phyloP scores from a whole-genome alignment of 2,113 vertebrate species.

The Delphinus delphis region DNA sequence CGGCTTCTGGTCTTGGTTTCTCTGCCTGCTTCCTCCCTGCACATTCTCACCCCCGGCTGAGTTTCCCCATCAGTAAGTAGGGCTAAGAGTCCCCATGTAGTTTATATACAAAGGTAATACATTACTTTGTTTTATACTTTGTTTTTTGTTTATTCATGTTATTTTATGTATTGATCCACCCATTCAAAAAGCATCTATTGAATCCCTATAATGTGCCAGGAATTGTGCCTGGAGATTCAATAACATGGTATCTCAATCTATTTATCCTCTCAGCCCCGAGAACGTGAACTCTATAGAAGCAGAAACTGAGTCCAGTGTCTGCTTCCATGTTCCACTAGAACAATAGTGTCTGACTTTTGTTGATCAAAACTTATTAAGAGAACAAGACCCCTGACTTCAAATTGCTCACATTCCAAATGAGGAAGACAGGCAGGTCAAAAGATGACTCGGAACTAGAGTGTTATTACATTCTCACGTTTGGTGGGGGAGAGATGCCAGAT shows the following conservation, averaged over 20 bases:
- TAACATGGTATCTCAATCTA: rapidly evolving
- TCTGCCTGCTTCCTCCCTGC: neutral
- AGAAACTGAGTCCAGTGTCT: neutral
- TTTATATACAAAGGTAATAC: neutral
- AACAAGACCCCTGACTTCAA: neutral
- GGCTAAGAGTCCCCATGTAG: rapidly evolving
- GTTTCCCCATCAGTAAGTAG: neutral
- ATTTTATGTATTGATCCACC: neutral
- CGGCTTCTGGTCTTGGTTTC: neutral
- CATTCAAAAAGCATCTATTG: neutral
- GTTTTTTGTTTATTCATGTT: no score
- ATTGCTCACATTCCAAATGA: neutral
- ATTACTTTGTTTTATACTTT: neutral
- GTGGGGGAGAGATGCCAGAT: neutral
- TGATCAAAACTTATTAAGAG: neutral
- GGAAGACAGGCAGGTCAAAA: neutral
- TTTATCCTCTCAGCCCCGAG: rapidly evolving
- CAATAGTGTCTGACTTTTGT: neutral
- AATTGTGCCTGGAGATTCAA: rapidly evolving
- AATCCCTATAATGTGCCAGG: rapidly evolving
- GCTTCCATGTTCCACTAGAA: no score
- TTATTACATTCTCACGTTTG: rapidly evolving
- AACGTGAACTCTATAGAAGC: rapidly evolving
- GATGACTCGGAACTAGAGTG: no score
- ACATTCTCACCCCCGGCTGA: rapidly evolving